A percentile compares a stretch with the other conserved stretches of the same genome.
These are phyloP conservation scores for Genyomyrus donnyi DNA, from an alignment of 2,113 vertebrate genomes.

Conservation along the genomic window DNA sequence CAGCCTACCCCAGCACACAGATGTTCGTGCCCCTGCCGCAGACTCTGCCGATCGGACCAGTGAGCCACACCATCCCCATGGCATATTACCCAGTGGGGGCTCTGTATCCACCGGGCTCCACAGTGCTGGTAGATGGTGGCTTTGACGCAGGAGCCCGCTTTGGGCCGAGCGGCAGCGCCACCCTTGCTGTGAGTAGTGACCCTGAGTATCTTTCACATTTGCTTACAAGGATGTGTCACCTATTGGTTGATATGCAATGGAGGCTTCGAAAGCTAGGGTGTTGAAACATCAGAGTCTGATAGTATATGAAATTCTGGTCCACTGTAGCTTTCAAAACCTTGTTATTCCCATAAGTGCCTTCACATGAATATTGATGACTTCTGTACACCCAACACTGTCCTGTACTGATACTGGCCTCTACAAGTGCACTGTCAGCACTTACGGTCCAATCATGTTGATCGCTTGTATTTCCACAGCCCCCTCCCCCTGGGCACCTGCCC, in stretches of 20 bases:
- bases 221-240: neutral
- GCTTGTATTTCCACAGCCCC: constrained; percentile 59
- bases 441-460: neutral
- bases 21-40: constrained; percentile 83
- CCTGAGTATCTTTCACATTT: neutral
- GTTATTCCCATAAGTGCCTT: neutral
- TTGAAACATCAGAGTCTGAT: neutral
- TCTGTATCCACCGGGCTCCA: constrained; percentile 75
- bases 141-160: constrained; percentile 86
- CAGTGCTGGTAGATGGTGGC: constrained; percentile 78
- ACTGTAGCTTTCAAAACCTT: neutral
- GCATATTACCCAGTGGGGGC: constrained; percentile 85
- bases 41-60: constrained; percentile 67
- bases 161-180: constrained; percentile 63
- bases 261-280: neutral
- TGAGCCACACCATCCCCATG: constrained; percentile 80
- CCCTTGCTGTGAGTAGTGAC: constrained; percentile 77
- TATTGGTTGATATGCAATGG: neutral
- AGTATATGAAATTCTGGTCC: neutral
- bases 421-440: neutral
- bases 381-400: neutral
- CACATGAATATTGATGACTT: neutral
- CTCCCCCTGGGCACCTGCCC: constrained; percentile 85
- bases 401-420: neutral
- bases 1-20: constrained; percentile 75